Evolutionary conservation across 1,140 invertebrate species (phyloP).

Genomic region (Bombus superbus): DNA sequence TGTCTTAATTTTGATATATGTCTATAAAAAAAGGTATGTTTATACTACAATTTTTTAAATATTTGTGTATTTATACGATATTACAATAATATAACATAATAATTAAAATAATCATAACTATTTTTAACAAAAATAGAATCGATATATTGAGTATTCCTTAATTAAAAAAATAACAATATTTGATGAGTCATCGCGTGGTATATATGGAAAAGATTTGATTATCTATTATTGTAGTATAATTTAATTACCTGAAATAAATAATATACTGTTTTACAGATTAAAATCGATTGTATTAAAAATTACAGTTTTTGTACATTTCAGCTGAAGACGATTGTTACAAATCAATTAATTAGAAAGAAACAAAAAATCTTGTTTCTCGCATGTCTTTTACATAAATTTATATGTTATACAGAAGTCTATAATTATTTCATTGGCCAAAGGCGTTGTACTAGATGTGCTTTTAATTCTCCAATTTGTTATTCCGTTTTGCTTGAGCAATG

Average conservation of each 20-base stretch:
- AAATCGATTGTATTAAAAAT: slow-evolving; percentile 17
- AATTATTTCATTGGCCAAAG: not conserved
- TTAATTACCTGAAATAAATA: not conserved
- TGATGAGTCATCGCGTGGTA: no score
- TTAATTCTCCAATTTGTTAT: slow-evolving; percentile 47
- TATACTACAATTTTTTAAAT: not conserved
- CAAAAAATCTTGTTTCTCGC: not conserved
- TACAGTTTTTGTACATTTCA: slow-evolving; percentile 19
- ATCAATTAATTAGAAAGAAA: not conserved
- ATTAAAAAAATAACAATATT: not conserved
- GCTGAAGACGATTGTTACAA: not conserved
- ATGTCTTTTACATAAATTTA: slow-evolving; percentile 14
- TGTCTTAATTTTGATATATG: not conserved
- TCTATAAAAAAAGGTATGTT: not conserved
- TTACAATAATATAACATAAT: not conserved
- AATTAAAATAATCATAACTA: not conserved
- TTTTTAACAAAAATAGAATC: no score
- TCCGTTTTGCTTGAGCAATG: slow-evolving; percentile 50
- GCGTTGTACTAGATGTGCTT: not conserved
- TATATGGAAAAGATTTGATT: no score
- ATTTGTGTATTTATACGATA: not conserved
- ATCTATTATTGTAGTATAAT: no score
- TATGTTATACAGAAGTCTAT: not conserved
- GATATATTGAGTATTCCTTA: no score
- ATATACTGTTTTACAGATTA: not conserved